These are phyloP conservation scores for Horisme vitalbata DNA, from an alignment of 2,888 invertebrate genomes.

Conservation along the genomic window DNA sequence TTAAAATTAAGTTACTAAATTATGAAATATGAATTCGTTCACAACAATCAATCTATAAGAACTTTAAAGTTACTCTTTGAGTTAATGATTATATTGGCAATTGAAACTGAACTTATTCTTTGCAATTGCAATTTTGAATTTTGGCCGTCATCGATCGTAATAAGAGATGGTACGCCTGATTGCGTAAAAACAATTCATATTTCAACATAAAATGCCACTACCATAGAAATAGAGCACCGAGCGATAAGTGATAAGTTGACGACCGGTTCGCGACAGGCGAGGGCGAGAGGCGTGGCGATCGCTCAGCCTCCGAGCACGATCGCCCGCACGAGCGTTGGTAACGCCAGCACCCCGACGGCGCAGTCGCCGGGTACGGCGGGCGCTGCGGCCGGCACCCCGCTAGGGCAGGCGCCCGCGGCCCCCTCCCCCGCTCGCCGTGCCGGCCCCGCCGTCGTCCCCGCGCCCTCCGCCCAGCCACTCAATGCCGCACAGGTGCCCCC, in stretches of 20 bases:
- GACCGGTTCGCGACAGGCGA: constrained; percentile 62
- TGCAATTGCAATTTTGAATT: too few species aligned
- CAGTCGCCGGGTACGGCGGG: constrained; percentile 58
- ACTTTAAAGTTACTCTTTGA: too few species aligned
- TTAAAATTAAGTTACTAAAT: background rate
- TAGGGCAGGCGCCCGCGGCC: constrained; percentile 38
- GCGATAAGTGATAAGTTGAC: constrained; percentile 27
- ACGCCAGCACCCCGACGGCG: constrained; percentile 69
- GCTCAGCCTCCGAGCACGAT: constrained; percentile 74
- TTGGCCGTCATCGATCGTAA: too few species aligned
- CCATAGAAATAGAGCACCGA: too few species aligned
- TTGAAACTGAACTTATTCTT: too few species aligned
- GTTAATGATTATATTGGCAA: too few species aligned
- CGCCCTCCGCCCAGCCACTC: constrained; percentile 72
- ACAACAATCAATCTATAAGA: background rate
- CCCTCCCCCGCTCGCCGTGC: constrained; percentile 77
- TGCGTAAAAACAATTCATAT: constrained; percentile 5
- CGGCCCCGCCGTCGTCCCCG: constrained; percentile 67
- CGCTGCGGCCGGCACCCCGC: constrained; percentile 34
- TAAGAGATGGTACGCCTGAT: too few species aligned
- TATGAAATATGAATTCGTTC: constrained; percentile 9
- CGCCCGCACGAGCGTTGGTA: constrained; percentile 86
- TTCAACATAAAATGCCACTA: constrained; percentile 13
- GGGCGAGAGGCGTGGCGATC: constrained; percentile 80
- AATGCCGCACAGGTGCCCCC: constrained; percentile 66